A percentile compares a stretch with the other conserved stretches of the same genome.
Evolutionary conservation across 2,113 vertebrate species (phyloP).

Genomic region (Pachyramphus minor): DNA sequence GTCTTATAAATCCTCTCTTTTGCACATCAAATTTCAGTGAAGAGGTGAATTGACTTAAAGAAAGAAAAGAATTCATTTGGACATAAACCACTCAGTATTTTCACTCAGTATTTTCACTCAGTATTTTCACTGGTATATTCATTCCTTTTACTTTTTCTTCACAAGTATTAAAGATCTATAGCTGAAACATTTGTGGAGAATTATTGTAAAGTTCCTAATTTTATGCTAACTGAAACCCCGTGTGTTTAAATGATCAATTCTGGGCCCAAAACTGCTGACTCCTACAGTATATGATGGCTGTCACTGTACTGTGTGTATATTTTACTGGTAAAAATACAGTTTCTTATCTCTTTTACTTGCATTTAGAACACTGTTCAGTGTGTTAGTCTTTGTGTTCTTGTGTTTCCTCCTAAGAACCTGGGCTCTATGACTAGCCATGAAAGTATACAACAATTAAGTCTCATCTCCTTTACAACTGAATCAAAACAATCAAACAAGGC

Average conservation of each 20-base stretch:
- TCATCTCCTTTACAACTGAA: neutral
- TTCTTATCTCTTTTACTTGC: neutral
- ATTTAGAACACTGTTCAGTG: neutral
- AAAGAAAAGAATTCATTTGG: neutral
- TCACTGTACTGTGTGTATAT: neutral
- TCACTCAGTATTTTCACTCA: neutral
- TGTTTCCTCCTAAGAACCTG: neutral
- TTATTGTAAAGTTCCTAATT: neutral
- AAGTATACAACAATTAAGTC: neutral
- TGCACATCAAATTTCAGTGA: neutral
- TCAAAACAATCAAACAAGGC: neutral
- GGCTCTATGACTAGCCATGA: neutral
- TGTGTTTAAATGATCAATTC: neutral
- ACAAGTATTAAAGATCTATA: neutral
- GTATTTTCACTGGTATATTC: neutral
- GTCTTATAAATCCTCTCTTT: neutral
- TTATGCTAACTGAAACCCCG: neutral
- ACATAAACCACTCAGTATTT: neutral
- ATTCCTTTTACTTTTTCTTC: neutral
- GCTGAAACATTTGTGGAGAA: neutral
- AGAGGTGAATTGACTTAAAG: neutral
- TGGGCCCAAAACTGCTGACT: neutral
- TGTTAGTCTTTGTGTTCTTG: neutral
- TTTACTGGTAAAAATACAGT: neutral
- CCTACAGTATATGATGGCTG: neutral